These are phyloP conservation scores for Plectus sambesii DNA, from an alignment of 1,140 invertebrate species.

Conservation along the genomic window DNA sequence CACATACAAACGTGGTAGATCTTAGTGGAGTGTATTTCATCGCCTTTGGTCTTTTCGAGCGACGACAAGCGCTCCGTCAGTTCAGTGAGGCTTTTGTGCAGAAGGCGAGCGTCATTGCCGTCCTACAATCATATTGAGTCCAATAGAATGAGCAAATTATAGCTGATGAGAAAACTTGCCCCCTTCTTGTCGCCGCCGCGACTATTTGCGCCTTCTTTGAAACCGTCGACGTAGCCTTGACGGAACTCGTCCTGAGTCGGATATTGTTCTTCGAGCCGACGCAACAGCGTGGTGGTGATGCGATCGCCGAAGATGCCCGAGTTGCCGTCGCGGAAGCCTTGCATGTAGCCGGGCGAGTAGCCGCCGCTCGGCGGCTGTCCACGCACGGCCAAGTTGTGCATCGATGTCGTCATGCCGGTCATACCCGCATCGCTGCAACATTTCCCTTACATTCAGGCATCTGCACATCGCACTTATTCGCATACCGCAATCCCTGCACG, in stretches of 20 bases:
- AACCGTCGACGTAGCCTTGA: slow-evolving; percentile 43
- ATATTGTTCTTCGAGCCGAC: slow-evolving; percentile 42
- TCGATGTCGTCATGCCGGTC: slow-evolving; percentile 41
- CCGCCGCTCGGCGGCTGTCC: slow-evolving; percentile 24
- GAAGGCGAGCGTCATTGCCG: slow-evolving; percentile 36
- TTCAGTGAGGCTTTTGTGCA: slow-evolving; percentile 42
- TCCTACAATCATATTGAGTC: slow-evolving; percentile 9
- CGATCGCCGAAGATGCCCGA: slow-evolving; percentile 40
- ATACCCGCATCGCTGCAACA: slow-evolving; percentile 33
- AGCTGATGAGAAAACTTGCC: background rate
- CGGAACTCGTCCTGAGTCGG: slow-evolving; percentile 44
- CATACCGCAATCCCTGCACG: background rate
- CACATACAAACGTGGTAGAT: slow-evolving; percentile 45
- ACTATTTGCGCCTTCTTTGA: slow-evolving; percentile 38
- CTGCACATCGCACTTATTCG: slow-evolving; percentile 30
- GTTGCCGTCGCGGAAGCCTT: slow-evolving; percentile 42
- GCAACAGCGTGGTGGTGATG: slow-evolving; percentile 36
- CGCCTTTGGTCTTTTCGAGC: slow-evolving; percentile 40
- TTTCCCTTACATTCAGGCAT: slow-evolving; percentile 27
- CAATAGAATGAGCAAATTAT: slow-evolving; percentile 11
- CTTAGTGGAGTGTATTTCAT: slow-evolving; percentile 44
- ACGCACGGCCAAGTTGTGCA: slow-evolving; percentile 40
- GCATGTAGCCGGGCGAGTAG: slow-evolving; percentile 45
- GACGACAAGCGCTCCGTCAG: slow-evolving; percentile 40
- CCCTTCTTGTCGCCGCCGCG: slow-evolving; percentile 9